A percentile compares a stretch with the other conserved stretches of the same genome.
phyloP scores from a whole-genome alignment of 2,888 invertebrate genomes.

The Rhorus exstirpatorius region DNA sequence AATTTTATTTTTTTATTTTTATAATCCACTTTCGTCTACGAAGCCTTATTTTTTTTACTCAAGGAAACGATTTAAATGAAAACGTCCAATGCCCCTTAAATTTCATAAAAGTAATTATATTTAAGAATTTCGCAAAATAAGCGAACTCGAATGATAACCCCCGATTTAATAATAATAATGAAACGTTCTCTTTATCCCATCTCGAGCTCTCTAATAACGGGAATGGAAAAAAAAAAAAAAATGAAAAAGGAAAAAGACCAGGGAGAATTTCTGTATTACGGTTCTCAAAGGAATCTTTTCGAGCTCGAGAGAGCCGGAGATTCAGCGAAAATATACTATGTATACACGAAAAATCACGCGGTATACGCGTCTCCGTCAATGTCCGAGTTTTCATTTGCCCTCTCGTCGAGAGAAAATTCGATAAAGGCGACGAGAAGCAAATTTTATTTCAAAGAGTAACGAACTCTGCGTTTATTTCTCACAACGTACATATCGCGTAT shows the following conservation, averaged over 20 bases:
- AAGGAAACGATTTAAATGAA: no score
- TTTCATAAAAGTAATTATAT: no score
- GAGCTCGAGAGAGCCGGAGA: conserved; percentile 21
- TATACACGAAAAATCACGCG: conserved; percentile 9
- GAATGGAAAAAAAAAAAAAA: conserved; percentile 8
- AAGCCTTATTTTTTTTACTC: no score
- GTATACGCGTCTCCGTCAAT: conserved; percentile 14
- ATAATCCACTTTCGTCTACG: no score
- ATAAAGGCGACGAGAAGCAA: conserved; percentile 2
- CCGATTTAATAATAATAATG: conserved; percentile 2
- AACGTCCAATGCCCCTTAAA: no score
- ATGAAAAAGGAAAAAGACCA: conserved; percentile 29
- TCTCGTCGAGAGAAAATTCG: conserved; percentile 15
- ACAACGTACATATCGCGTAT: conserved; percentile 4
- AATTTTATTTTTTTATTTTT: no score
- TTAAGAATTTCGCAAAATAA: conserved; percentile 9
- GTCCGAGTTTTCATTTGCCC: conserved; percentile 38
- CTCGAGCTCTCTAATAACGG: conserved; percentile 2
- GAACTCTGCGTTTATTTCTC: conserved; percentile 15
- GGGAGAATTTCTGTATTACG: conserved; percentile 27
- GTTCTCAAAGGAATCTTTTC: conserved; percentile 34
- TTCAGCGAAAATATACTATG: conserved; percentile 33
- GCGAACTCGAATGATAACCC: conserved; percentile 39
- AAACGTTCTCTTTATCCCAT: not conserved
- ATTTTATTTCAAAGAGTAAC: conserved; percentile 46